Evolutionary conservation across 1,140 invertebrate genomes (phyloP).

Genomic region (Drosophila seguyi): DNA sequence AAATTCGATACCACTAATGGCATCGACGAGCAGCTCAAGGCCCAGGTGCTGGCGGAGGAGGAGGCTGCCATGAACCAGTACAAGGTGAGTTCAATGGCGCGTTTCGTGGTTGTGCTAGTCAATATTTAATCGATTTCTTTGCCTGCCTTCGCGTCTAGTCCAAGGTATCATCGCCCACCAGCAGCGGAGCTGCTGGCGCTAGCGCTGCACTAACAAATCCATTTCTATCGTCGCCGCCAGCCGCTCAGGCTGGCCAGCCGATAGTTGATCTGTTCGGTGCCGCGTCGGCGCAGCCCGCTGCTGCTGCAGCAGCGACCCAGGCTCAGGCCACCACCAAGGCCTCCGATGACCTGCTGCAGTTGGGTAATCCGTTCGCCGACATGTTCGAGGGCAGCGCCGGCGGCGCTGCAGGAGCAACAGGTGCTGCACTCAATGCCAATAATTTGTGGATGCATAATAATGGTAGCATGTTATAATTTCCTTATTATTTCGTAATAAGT

Average conservation of each 20-base stretch:
- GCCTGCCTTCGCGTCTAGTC: constrained; percentile 86
- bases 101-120: neutral
- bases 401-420: constrained; percentile 85
- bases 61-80: constrained; percentile 97
- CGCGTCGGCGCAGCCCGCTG: constrained; percentile 86
- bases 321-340: constrained; percentile 88
- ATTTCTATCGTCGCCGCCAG: constrained; percentile 90
- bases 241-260: constrained; percentile 87
- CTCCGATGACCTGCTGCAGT: constrained; percentile 94
- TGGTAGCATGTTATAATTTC: constrained; percentile 86
- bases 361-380: constrained; percentile 96
- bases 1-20: constrained; percentile 90
- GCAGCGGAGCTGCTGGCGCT: constrained; percentile 86
- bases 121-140: constrained; percentile 36
- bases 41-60: constrained; percentile 96
- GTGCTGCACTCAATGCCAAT: constrained; percentile 85
- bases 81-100: constrained; percentile 89
- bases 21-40: constrained; percentile 94
- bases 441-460: constrained; percentile 90
- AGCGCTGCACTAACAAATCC: constrained; percentile 91
- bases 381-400: constrained; percentile 89
- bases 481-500: constrained; percentile 66
- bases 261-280: constrained; percentile 93
- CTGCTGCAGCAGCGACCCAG: constrained; percentile 72
- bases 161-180: constrained; percentile 91